Conservation (phyloP, 2,888 invertebrate genomes). For the Physocephala rufipes region DNA sequence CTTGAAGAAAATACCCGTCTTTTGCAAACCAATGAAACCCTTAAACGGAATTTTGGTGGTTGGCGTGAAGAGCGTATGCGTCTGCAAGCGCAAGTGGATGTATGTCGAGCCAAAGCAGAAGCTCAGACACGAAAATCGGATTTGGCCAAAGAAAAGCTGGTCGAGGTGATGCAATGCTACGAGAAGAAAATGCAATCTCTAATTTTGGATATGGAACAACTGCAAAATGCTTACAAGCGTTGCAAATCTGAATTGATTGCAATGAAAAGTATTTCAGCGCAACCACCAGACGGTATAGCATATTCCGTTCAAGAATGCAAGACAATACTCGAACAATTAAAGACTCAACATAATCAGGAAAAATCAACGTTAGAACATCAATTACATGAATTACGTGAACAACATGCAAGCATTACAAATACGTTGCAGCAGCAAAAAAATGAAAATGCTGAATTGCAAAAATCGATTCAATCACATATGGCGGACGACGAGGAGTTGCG, state of each 20-base stretch:
- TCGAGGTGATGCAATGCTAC: slow-evolving; percentile 78
- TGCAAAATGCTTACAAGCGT: slow-evolving; percentile 62
- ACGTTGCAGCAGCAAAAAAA: slow-evolving; percentile 39
- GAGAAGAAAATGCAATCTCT: slow-evolving; percentile 74
- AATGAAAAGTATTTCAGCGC: slow-evolving; percentile 50
- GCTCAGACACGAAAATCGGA: slow-evolving; percentile 72
- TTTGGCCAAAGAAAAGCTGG: slow-evolving; percentile 76
- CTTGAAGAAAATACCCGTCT: slow-evolving; percentile 76
- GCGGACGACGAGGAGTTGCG: slow-evolving; percentile 47
- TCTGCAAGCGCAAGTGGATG: slow-evolving; percentile 61
- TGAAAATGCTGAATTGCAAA: slow-evolving; percentile 49
- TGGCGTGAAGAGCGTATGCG: slow-evolving; percentile 64
- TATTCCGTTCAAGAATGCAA: slow-evolving; percentile 79
- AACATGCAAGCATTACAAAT: slow-evolving; percentile 26
- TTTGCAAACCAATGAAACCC: slow-evolving; percentile 68
- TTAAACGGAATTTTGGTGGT: slow-evolving; percentile 65
- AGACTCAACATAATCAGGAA: slow-evolving; percentile 76
- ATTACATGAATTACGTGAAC: slow-evolving; percentile 45
- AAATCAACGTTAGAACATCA: slow-evolving; percentile 69
- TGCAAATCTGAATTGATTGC: slow-evolving; percentile 61
- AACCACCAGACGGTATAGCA: slow-evolving; percentile 65
- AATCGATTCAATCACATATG: slow-evolving; percentile 48
- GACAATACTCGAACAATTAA: slow-evolving; percentile 78
- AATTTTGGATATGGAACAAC: slow-evolving; percentile 61
- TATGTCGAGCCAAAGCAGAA: slow-evolving; percentile 63